Base-by-base conservation (phyloP, 2,797 vertebrate species). In the Aythya fuligula region DNA sequence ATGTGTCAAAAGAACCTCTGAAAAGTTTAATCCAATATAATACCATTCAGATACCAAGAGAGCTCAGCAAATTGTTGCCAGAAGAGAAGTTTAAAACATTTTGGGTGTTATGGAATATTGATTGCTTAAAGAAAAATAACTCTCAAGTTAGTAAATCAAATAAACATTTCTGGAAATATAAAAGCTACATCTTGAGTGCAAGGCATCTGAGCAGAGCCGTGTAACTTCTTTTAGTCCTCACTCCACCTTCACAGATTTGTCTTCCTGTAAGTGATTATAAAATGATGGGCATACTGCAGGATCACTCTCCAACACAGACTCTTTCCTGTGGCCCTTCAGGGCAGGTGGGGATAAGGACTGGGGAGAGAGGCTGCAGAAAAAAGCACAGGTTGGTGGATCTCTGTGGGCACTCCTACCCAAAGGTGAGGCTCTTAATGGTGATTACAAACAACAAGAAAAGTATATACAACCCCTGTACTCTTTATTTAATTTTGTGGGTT, bases 1-100 rank as follows among this genome's bases (percentile, higher is more conserved):
- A 94, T 49, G 34, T 43, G 25, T 83, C 82, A 91, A 92, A 94
- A 93, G 57, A 53, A 56, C 65, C 51, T 27, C 51, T 78, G 69
- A 72, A 91, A 89, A 72, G 18, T 66, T 95, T 96, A 84, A 94
- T 88, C 71, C n/a, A 3, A 30, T 51, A 66, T 65, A 85, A 86
- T 61, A 78, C 66, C 60, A 6, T 75, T 92, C 72, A 86, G 51
- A 89, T 45, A 85, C 80, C 36, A 89, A 81, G 58, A 90, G 38
- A n/a, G 32, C 56, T 85, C 49, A 65, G 49, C 51, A 83, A 54
- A 72, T 60, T 72, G 45, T 91, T 88, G 13, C 43, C 73, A 43
- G 32, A 74, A 91, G 72, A 89, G 24, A 82, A 30, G 10, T 89
- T 94, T 96, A 72, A 91, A 85, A 69, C 8, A 57, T 49, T 64